These are phyloP conservation scores for Periphyllus acericola DNA, from an alignment of 2,888 invertebrate genomes.

Conservation along the genomic window DNA sequence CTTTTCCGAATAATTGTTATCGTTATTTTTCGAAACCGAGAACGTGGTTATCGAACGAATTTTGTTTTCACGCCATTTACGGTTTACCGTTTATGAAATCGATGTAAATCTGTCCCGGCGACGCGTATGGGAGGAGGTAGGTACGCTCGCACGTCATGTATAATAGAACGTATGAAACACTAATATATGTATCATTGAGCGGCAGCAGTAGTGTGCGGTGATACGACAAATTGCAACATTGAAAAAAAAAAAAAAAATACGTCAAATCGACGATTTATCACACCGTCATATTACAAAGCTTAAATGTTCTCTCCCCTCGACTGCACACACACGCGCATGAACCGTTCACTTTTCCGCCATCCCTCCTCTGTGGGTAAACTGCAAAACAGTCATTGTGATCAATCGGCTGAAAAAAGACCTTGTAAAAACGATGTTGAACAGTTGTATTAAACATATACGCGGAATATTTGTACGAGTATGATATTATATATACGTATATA, in stretches of 20 bases:
- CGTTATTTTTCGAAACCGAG: constrained; percentile 9
- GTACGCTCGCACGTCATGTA: background rate
- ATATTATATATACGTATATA: background rate
- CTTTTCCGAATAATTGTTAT: constrained; percentile 19
- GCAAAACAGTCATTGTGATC: constrained; percentile 17
- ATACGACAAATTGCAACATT: constrained; percentile 35
- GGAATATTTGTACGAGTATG: background rate
- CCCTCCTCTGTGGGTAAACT: background rate
- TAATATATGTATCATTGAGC: background rate
- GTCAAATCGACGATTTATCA: constrained; percentile 46
- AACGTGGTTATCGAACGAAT: constrained; percentile 18
- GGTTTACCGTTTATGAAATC: background rate
- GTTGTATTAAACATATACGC: background rate
- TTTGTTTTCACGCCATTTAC: background rate
- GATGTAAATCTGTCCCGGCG: background rate
- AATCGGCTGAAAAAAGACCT: constrained; percentile 21
- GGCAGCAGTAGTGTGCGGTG: background rate
- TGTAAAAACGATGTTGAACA: background rate
- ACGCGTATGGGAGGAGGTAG: no score
- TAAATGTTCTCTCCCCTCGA: constrained; percentile 24
- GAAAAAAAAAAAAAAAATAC: background rate
- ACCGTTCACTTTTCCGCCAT: background rate
- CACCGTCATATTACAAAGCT: constrained; percentile 5
- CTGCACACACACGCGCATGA: background rate
- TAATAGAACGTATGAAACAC: background rate